phyloP scores from a whole-genome alignment of 2,888 invertebrate species.

The Automeris io region DNA sequence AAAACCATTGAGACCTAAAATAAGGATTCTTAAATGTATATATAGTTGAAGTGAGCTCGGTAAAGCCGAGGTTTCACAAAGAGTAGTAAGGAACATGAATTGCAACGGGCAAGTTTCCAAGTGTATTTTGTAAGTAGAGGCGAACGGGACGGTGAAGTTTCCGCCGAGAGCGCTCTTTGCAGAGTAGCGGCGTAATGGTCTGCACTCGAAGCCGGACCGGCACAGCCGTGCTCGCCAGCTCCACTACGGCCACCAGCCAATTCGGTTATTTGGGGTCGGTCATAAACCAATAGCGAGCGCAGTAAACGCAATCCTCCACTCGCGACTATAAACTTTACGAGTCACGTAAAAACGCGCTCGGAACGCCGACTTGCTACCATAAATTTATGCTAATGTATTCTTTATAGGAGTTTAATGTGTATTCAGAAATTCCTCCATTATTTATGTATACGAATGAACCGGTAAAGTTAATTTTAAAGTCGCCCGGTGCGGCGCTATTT shows the following conservation, averaged over 20 bases:
- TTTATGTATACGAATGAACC: constrained; percentile 76
- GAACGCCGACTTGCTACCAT: constrained; percentile 74
- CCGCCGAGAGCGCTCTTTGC: constrained; percentile 38
- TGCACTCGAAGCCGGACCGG: constrained; percentile 24
- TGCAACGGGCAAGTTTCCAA: constrained; percentile 58
- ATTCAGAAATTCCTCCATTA: constrained; percentile 76
- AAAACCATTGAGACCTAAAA: no score
- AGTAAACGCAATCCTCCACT: constrained; percentile 76
- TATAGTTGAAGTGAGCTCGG: background rate
- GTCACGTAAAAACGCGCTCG: constrained; percentile 76
- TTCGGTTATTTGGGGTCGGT: constrained; percentile 75
- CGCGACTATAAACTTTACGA: constrained; percentile 77
- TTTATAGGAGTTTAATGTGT: constrained; percentile 77
- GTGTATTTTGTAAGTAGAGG: constrained; percentile 39
- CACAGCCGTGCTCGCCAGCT: constrained; percentile 31
- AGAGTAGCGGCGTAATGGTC: constrained; percentile 37
- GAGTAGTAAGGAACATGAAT: constrained; percentile 50
- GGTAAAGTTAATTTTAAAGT: constrained; percentile 76
- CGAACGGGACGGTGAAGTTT: constrained; percentile 31
- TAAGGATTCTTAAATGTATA: constrained; percentile 18
- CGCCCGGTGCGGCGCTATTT: constrained; percentile 60
- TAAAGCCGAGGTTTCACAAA: constrained; percentile 14
- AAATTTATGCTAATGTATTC: constrained; percentile 78
- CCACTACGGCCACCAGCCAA: constrained; percentile 59
- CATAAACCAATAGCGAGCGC: constrained; percentile 73